Conservation (phyloP, 2,797 vertebrate genomes). For the Chelon labrosus region DNA sequence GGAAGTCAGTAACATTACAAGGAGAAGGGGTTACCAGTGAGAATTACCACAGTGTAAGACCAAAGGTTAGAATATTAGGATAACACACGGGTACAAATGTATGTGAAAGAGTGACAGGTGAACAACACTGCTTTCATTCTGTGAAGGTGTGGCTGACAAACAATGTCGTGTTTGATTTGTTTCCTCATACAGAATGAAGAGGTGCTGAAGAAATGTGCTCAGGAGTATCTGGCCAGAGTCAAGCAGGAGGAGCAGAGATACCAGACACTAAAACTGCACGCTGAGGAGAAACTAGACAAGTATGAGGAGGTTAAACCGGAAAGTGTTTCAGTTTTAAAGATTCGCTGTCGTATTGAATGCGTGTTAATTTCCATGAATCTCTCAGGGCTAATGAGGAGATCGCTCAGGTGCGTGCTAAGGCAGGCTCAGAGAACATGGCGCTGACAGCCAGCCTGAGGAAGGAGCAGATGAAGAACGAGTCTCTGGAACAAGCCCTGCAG, state of each 20-base stretch:
- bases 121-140: not conserved
- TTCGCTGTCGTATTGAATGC: not conserved
- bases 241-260: conserved; percentile 98
- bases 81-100: not conserved
- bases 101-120: no score
- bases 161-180: not conserved
- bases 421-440: conserved; percentile 90
- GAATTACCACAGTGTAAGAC: not conserved
- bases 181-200: conserved; percentile 92
- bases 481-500: conserved; percentile 92
- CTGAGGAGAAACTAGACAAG: conserved; percentile 97
- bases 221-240: conserved; percentile 94
- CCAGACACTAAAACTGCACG: conserved; percentile 95
- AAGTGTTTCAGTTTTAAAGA: not conserved
- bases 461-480: conserved; percentile 98
- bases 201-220: conserved; percentile 96
- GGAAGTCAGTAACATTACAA: conserved; percentile 9
- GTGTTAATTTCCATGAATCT: not conserved
- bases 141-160: not conserved
- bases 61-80: not conserved
- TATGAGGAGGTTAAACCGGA: conserved; percentile 66
- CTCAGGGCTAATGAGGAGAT: conserved; percentile 97
- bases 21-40: not conserved
- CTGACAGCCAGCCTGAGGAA: conserved; percentile 92
- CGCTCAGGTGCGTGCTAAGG: conserved; percentile 93